Percentiles rank a stretch among this genome's conserved stretches.
phyloP scores from a whole-genome alignment of 2,113 vertebrate genomes.

The Herpetotheres cachinnans region DNA sequence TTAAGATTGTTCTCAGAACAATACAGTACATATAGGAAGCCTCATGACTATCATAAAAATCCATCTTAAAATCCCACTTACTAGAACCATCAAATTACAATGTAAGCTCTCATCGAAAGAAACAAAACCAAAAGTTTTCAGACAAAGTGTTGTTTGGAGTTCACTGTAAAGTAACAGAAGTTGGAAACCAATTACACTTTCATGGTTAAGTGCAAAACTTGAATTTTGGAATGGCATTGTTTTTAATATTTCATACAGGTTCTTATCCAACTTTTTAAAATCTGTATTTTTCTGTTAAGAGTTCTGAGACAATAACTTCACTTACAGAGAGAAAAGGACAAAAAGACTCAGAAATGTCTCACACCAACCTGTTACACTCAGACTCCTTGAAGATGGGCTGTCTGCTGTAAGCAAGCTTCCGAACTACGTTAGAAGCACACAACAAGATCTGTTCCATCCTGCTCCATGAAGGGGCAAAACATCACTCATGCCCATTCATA shows the following conservation, averaged over 20 bases:
- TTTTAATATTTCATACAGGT: neutral
- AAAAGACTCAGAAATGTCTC: neutral
- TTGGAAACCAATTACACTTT: neutral
- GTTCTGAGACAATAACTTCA: neutral
- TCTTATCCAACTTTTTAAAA: neutral
- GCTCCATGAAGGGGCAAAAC: neutral
- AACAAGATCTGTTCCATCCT: neutral
- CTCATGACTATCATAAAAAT: neutral
- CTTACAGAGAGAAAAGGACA: neutral
- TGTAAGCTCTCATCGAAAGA: neutral
- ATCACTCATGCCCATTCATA: neutral
- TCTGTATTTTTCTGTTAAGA: neutral
- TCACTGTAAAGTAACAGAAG: neutral
- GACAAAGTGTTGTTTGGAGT: neutral
- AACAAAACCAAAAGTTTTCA: neutral
- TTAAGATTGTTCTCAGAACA: neutral
- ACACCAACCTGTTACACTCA: accelerated
- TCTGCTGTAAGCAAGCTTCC: neutral
- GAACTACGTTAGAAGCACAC: accelerated
- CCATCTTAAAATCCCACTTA: neutral
- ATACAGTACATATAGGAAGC: neutral
- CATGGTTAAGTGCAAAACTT: neutral
- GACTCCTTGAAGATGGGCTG: neutral
- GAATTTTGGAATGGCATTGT: neutral
- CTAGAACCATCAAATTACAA: neutral